These are phyloP conservation scores for Australoheros facetus DNA, from an alignment of 2,797 vertebrate genomes.

Conservation along the genomic window DNA sequence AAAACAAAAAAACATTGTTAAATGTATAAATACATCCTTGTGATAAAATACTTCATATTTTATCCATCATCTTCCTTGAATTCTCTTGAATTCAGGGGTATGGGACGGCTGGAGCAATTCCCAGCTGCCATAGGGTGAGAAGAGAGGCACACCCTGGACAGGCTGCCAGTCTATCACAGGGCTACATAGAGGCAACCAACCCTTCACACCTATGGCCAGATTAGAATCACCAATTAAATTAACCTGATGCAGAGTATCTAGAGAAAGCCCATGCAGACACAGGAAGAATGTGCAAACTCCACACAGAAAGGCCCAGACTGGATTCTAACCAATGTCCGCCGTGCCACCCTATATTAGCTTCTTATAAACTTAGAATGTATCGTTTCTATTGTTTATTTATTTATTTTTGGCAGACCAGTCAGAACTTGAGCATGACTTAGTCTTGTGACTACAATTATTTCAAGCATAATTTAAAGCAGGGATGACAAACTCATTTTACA, in stretches of 20 bases:
- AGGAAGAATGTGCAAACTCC: fast-evolving
- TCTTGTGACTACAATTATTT: no score
- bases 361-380: background rate
- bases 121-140: background rate
- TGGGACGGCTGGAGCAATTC: no score
- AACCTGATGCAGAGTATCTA: no score
- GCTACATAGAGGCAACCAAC: background rate
- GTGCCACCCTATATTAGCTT: background rate
- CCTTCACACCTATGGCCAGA: background rate
- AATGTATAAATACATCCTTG: background rate
- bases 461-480: no score
- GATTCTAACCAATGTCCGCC: no score
- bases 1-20: background rate
- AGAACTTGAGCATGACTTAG: background rate
- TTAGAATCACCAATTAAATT: no score
- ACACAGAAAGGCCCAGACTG: background rate
- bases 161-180: background rate
- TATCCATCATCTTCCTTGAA: no score
- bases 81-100: background rate
- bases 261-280: background rate
- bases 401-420: background rate
- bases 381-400: fast-evolving
- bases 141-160: background rate
- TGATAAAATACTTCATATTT: no score
- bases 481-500: no score